Evolutionary conservation across 2,888 invertebrate species (phyloP).

Genomic region (Hermaeophaga mercurialis): DNA sequence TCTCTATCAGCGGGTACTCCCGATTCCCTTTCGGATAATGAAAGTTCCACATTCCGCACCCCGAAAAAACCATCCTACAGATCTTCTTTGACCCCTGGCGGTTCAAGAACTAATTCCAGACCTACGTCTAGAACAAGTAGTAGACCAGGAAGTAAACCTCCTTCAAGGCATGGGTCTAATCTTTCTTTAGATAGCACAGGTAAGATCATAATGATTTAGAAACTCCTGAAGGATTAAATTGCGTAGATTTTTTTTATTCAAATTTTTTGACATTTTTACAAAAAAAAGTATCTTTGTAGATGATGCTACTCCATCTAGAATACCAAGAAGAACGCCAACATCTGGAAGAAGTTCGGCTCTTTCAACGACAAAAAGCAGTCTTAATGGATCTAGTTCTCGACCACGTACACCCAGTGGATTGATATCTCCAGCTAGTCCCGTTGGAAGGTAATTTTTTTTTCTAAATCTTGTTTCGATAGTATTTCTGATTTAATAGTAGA

Average conservation of each 20-base stretch:
- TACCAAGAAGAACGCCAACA: constrained; percentile 73
- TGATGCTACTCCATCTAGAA: constrained; percentile 81
- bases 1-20: constrained; percentile 87
- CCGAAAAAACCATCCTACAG: constrained; percentile 72
- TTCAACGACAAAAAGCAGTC: constrained; percentile 59
- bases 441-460: constrained; percentile 66
- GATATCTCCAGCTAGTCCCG: constrained; percentile 72
- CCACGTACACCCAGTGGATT: constrained; percentile 83
- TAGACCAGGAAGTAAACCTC: constrained; percentile 87
- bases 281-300: constrained; percentile 57
- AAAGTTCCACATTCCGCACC: constrained; percentile 71
- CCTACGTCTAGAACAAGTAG: constrained; percentile 86
- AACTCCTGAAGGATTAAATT: neutral
- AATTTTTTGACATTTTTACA: neutral
- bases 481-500: neutral
- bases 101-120: constrained; percentile 73
- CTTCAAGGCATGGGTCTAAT: constrained; percentile 92
- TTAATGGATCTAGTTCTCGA: constrained; percentile 60
- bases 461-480: neutral
- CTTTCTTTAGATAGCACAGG: constrained; percentile 88
- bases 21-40: constrained; percentile 87
- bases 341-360: constrained; percentile 63
- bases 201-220: no score
- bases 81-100: constrained; percentile 76
- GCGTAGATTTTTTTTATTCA: no score